These are phyloP conservation scores for Heliconius charithonia DNA, from an alignment of 2,888 invertebrate species.

Conservation along the genomic window DNA sequence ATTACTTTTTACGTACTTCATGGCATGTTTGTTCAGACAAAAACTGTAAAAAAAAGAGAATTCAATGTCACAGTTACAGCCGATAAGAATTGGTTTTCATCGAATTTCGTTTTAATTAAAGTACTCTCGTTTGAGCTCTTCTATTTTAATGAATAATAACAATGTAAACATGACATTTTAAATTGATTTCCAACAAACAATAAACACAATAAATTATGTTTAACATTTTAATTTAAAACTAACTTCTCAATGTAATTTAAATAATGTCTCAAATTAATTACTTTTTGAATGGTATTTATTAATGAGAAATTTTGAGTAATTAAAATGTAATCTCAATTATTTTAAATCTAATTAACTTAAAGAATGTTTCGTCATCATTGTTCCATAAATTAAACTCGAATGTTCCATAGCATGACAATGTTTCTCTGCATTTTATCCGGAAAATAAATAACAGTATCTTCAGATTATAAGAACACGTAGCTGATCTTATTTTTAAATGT, in stretches of 20 bases:
- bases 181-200: background rate
- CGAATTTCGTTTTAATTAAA: too few relatives aligned
- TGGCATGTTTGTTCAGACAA: background rate
- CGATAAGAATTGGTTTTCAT: too few relatives aligned
- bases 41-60: background rate
- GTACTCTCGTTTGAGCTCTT: too few relatives aligned
- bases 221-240: background rate
- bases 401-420: background rate
- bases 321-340: background rate
- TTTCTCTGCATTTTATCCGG: constrained; percentile 5
- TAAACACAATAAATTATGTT: background rate
- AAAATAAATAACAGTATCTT: constrained; percentile 22
- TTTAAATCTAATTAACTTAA: background rate
- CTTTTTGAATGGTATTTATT: background rate
- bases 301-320: background rate
- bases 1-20: too few relatives aligned
- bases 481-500: constrained; percentile 69
- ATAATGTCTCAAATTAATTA: background rate
- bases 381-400: background rate
- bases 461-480: constrained; percentile 57
- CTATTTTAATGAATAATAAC: background rate
- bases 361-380: background rate
- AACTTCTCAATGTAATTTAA: background rate
- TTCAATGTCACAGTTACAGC: too few relatives aligned
- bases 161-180: background rate